Evolutionary conservation across 2,888 invertebrate genomes (phyloP), one percentile per base, ranked within the genome.

Genomic region (Orthonevra nobilis): DNA sequence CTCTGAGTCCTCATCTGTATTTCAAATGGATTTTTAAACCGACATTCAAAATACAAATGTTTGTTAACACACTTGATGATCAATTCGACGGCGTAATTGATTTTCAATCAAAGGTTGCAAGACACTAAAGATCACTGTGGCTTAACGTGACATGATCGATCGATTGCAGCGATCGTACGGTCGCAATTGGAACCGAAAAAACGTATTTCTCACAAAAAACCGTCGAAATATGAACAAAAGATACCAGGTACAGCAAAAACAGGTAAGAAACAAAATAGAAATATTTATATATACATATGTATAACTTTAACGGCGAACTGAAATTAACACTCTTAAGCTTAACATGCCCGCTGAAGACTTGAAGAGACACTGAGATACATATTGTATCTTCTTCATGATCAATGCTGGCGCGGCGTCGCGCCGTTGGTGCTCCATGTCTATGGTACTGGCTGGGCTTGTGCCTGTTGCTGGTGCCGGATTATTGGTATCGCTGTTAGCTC

Each of bases 351-450:
- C 50, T 42, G 77, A 60, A 77, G 58, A 64, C 77, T 32, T 72
- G 15, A 77, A 77, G 77, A 72, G 72, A 72, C 46, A 77, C 77
- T 77, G 72, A 70, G 77, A 70, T 70, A 70, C 63, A 44, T 75
- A 56, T 38, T 54, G 70, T 70, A 58, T 72, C 72, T 77, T 77
- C 77, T 77, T 64, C 77, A 72, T 60, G 64, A 72, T 58, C 64
- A 54, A 32, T 44, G 44, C 28, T 44, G 42, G 23, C 23, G 3
- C 3, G 23, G 3, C 5, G 5, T 4, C 23, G 5, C 23, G 3
- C 23, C 26, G 64, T 17, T 9, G 14, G 10, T 5, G 26, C 19
- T 40, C 9, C 15, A n/a, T 26, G 28, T 3, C 28, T 12, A 17
- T 14, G 42, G 10, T 23, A 7, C 17, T 28, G 17, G 32, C 26